Evolutionary conservation across 2,113 vertebrate species (phyloP).

Genomic region (Nematolebias whitei): DNA sequence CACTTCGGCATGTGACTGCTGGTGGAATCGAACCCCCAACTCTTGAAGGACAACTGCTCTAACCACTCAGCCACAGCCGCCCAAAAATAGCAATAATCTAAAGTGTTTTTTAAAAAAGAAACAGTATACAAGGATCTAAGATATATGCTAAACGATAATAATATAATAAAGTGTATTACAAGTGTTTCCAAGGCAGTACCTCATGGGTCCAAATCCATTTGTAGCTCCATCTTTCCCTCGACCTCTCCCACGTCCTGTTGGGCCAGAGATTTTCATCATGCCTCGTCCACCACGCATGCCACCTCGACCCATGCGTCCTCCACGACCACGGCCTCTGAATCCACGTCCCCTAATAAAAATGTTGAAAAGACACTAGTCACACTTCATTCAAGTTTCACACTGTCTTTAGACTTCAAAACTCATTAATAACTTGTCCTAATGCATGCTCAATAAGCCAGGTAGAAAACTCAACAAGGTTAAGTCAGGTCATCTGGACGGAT

Average conservation of each 20-base stretch:
- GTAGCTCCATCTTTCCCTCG: conserved; percentile 61
- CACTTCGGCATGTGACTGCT: too few relatives aligned
- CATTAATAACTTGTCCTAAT: background rate
- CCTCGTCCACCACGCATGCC: conserved; percentile 69
- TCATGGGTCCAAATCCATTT: conserved; percentile 79
- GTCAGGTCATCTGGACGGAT: too few relatives aligned
- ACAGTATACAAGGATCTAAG: too few relatives aligned
- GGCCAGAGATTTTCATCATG: conserved; percentile 74
- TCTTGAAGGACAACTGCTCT: too few relatives aligned
- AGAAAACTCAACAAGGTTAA: background rate
- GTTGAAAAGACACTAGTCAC: background rate
- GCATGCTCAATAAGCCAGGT: too few relatives aligned
- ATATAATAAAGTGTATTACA: too few relatives aligned
- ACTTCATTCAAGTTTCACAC: background rate
- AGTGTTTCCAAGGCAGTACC: conserved; percentile 52
- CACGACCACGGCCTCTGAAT: conserved; percentile 63
- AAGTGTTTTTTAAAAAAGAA: too few relatives aligned
- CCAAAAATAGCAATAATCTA: too few relatives aligned
- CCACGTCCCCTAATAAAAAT: conserved; percentile 60
- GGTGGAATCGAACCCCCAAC: too few relatives aligned
- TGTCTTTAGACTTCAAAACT: background rate
- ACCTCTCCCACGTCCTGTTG: conserved; percentile 67
- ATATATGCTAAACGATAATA: too few relatives aligned
- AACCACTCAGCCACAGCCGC: too few relatives aligned
- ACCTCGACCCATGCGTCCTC: conserved; percentile 62